phyloP scores from a whole-genome alignment of 2,888 invertebrate genomes.

The Eupeodes luniger region DNA sequence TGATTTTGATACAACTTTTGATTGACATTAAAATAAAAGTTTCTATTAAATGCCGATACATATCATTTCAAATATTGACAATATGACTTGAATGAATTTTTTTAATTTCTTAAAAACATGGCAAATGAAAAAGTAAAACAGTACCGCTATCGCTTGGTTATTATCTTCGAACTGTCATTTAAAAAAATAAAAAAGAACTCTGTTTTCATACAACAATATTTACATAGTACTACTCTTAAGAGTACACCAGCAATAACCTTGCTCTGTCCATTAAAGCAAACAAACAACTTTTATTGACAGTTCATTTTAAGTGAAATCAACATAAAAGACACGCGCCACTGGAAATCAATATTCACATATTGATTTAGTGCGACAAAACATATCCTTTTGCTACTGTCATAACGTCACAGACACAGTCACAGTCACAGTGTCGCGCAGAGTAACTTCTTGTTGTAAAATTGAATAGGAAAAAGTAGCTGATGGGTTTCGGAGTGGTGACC shows the following conservation, averaged over 20 bases:
- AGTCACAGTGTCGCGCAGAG: not conserved
- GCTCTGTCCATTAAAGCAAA: constrained; percentile 26
- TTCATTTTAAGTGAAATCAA: constrained; percentile 6
- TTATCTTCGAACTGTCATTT: not conserved
- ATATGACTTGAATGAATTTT: no score
- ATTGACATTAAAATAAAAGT: no score
- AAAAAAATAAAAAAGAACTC: not conserved
- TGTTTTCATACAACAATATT: not conserved
- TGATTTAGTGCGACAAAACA: constrained; percentile 38
- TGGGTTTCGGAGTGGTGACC: constrained; percentile 40
- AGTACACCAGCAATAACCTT: constrained; percentile 36
- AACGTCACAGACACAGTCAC: no score
- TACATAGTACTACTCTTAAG: not conserved
- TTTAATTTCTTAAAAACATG: no score
- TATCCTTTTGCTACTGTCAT: constrained; percentile 62
- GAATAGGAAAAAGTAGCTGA: constrained; percentile 57
- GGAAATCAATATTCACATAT: constrained; percentile 48
- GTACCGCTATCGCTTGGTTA: not conserved
- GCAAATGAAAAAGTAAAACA: no score
- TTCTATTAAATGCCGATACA: no score
- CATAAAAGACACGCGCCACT: constrained; percentile 62
- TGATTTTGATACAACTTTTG: no score
- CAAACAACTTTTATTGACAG: constrained; percentile 37
- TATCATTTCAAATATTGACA: no score
- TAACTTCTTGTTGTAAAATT: constrained; percentile 33